Conservation (phyloP, 2,113 vertebrate genomes). For the Myiagra hebetior region DNA sequence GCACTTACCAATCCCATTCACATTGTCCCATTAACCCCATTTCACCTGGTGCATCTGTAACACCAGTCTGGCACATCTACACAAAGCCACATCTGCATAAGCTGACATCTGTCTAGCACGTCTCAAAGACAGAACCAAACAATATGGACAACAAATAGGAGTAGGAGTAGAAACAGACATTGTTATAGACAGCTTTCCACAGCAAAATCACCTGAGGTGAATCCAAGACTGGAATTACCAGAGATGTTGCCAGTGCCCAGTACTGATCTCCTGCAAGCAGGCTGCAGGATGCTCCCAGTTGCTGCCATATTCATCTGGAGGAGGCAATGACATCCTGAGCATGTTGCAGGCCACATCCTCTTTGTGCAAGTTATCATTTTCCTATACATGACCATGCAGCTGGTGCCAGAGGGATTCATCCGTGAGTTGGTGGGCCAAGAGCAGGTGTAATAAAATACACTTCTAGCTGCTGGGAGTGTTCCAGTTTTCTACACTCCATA, state of each 20-base stretch:
- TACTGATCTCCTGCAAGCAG: neutral
- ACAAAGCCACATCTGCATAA: neutral
- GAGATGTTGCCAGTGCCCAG: neutral
- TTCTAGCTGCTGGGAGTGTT: neutral
- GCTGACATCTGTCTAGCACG: neutral
- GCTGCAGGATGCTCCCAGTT: neutral
- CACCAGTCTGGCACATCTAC: neutral
- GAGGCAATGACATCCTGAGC: neutral
- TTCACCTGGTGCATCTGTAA: neutral
- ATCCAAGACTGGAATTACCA: neutral
- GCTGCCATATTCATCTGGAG: neutral
- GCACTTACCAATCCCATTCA: neutral
- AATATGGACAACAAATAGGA: neutral
- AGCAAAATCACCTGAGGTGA: neutral
- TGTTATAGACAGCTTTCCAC: neutral
- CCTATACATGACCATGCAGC: neutral
- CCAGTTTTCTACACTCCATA: neutral
- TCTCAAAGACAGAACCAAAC: neutral
- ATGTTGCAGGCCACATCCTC: neutral
- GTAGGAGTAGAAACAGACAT: neutral
- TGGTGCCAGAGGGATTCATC: accelerated
- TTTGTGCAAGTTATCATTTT: neutral
- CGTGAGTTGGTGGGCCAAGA: neutral
- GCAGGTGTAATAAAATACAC: neutral
- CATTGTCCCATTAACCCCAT: neutral